Percentiles rank a stretch among this genome's conserved stretches.
Conservation (phyloP, 2,113 vertebrate species). For the Pristiophorus japonicus region DNA sequence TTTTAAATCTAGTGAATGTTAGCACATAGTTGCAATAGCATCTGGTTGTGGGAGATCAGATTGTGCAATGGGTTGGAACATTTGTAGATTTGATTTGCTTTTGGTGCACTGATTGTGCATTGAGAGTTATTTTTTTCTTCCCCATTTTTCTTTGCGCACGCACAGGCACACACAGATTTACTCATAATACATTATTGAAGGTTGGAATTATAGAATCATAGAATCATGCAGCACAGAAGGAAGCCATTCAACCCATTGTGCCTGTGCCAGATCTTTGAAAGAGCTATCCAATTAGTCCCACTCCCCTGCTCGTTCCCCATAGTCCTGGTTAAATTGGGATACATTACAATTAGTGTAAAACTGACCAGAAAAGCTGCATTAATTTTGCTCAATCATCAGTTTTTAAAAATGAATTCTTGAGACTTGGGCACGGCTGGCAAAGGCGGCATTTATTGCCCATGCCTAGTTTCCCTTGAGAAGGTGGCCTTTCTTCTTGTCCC, state of each 20-base stretch:
- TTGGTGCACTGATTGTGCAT: background rate
- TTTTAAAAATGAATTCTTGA: background rate
- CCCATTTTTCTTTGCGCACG: background rate
- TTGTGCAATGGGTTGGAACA: background rate
- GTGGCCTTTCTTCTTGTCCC: background rate
- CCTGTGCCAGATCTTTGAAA: background rate
- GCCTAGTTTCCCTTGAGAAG: background rate
- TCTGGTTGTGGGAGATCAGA: background rate
- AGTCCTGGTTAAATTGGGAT: background rate
- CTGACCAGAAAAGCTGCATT: background rate
- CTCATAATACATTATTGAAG: background rate
- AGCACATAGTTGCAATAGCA: background rate
- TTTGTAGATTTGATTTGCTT: background rate
- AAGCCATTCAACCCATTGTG: background rate
- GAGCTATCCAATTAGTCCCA: background rate
- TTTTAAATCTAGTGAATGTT: background rate
- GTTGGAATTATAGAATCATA: background rate
- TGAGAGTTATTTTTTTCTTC: background rate
- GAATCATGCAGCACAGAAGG: background rate
- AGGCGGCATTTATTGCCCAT: background rate
- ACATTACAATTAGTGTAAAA: background rate
- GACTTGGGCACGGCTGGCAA: background rate
- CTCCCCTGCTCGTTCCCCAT: background rate
- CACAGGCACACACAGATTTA: background rate
- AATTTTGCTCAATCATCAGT: background rate